A percentile compares a stretch with the other conserved stretches of the same genome.
phyloP scores from a whole-genome alignment of 1,140 invertebrate genomes.

The Colletes gigas region DNA sequence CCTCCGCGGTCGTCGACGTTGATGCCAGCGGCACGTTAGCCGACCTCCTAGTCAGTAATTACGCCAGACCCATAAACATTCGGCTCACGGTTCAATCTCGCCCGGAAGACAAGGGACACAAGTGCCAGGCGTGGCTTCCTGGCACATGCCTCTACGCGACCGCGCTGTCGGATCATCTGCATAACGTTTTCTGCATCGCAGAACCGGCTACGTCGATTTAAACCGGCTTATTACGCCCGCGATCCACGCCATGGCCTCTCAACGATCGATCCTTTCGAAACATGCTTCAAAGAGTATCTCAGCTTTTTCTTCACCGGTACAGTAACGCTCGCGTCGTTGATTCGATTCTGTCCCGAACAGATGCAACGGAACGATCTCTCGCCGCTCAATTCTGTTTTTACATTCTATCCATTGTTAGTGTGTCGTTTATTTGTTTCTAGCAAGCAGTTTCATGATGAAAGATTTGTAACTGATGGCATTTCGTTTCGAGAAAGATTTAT shows the following conservation, averaged over 20 bases:
- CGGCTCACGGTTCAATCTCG: constrained; percentile 58
- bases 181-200: constrained; percentile 42
- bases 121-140: constrained; percentile 47
- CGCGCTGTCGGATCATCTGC: constrained; percentile 34
- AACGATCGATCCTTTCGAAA: no score
- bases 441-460: no score
- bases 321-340: no score
- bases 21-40: constrained; percentile 51
- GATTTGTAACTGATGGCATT: no score
- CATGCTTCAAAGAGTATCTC: no score
- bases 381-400: no score
- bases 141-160: constrained; percentile 20
- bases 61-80: constrained; percentile 64
- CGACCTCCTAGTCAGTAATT: constrained; percentile 57
- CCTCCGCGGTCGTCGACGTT: constrained; percentile 41
- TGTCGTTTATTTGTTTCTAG: no score
- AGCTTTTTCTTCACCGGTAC: no score
- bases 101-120: constrained; percentile 54
- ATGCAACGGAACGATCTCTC: no score
- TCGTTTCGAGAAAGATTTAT: no score
- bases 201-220: constrained; percentile 8
- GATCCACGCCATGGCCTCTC: not conserved
- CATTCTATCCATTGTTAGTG: no score
- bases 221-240: constrained; percentile 32
- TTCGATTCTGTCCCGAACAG: no score